Evolutionary conservation across 2,797 vertebrate species (phyloP).

Genomic region (Eurystomus glaucurus): DNA sequence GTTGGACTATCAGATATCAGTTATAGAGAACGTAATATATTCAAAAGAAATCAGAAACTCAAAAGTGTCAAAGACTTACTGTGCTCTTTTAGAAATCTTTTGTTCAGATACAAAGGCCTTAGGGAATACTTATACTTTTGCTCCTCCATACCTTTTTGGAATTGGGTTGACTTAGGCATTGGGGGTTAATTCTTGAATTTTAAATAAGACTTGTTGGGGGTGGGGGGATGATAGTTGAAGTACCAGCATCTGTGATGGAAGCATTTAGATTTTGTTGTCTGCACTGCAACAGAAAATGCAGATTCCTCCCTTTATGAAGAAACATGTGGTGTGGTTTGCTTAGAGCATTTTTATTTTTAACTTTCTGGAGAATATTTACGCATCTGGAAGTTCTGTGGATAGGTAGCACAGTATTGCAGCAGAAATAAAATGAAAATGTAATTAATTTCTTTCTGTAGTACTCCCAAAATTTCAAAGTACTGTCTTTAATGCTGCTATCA

Average conservation of each 20-base stretch:
- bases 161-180: background rate
- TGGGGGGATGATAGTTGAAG: background rate
- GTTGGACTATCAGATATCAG: background rate
- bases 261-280: conserved; percentile 32
- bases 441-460: conserved; percentile 39
- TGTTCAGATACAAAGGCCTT: background rate
- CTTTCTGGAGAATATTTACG: conserved; percentile 44
- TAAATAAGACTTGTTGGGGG: background rate
- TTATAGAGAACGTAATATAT: background rate
- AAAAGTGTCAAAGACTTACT: background rate
- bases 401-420: conserved; percentile 40
- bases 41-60: background rate
- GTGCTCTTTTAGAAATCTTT: background rate
- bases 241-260: conserved; percentile 12
- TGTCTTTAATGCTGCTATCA: conserved; percentile 23
- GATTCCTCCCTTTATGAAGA: conserved; percentile 43
- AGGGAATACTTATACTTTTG: background rate
- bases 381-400: conserved; percentile 45
- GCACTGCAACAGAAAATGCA: conserved; percentile 29
- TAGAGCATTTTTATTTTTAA: conserved; percentile 62
- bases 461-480: conserved; percentile 5
- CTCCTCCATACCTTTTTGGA: background rate
- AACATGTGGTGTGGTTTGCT: conserved; percentile 48
- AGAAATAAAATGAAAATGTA: conserved; percentile 43
- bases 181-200: background rate